These are phyloP conservation scores for Nibea albiflora DNA, from an alignment of 2,113 vertebrate genomes.

Conservation along the genomic window DNA sequence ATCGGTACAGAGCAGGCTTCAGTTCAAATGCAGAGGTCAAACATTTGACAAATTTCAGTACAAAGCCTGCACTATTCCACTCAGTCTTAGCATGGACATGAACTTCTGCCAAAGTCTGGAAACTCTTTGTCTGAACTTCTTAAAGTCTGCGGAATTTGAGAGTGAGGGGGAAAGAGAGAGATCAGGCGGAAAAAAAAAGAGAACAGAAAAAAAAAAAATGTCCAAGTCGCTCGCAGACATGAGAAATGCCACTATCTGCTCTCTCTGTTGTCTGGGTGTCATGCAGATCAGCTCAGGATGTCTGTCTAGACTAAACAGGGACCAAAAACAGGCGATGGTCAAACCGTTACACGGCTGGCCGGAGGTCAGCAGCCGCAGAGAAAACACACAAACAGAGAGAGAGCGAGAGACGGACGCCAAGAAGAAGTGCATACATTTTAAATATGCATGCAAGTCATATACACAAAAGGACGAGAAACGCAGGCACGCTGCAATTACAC, in stretches of 20 bases:
- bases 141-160: constrained; percentile 75
- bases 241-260: constrained; percentile 79
- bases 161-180: constrained; percentile 59
- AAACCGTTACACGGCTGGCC: constrained; percentile 72
- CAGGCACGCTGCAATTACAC: constrained; percentile 58
- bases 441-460: constrained; percentile 24
- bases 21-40: constrained; percentile 80
- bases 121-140: constrained; percentile 78
- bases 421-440: constrained; percentile 13
- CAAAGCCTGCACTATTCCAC: constrained; percentile 83
- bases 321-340: constrained; percentile 73
- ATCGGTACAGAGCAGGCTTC: constrained; percentile 65
- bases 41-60: constrained; percentile 77
- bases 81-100: constrained; percentile 72
- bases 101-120: constrained; percentile 79
- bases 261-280: constrained; percentile 79
- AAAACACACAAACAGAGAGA: constrained; percentile 31
- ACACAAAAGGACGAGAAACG: constrained; percentile 42
- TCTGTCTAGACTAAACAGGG: constrained; percentile 83
- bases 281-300: constrained; percentile 81
- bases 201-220: constrained; percentile 38
- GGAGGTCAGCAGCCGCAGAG: constrained; percentile 68
- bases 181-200: constrained; percentile 38
- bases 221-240: constrained; percentile 79
- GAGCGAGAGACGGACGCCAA: too few relatives aligned